Evolutionary conservation across 2,113 vertebrate species (phyloP), one percentile per base, ranked within the genome.

Genomic region (Theristicus caerulescens): DNA sequence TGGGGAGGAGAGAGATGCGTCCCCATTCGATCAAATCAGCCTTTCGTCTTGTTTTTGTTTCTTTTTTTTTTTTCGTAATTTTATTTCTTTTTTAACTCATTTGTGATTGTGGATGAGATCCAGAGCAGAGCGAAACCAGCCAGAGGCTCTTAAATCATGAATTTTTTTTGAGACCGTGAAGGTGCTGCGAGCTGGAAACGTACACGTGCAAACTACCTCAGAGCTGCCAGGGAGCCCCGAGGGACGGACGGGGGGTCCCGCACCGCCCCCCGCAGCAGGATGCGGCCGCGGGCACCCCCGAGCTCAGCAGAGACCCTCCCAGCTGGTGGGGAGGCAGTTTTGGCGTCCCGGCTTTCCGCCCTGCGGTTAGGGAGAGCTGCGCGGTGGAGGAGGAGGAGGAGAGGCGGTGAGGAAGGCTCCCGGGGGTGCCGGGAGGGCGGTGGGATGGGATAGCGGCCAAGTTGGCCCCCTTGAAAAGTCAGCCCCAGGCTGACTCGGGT

Each of bases 191-290:
- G 94, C 94, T 80, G 88, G 40, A 49, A 93, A 93, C 87, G 32
- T 71, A 88, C 94, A 72, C 10, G 58, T 91, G 90, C 93, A 77
- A 97, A 96, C 98, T 98, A 98, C 97, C 98, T 98, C 98, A 98
- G 81, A 90, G 94, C 93, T 91, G 76, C 57, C 90, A 69, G 42
- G 72, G 79, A 96, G 85, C 72, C 90, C 77, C 62, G 51, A 88
- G 57, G 61, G 51, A 17, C 9, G 38, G 86, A 16, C 1, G 2
- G 34, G 83, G 83, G 90, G 67, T 51, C 16, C 58, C 59, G 22
- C 16, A 2, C 10, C 18, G 6, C 11, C 40, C 34, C 38, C 69
- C 2, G 0, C 0, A 7, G 59, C 65, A 19, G 36, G n/a, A 62
- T 10, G 47, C 1, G 6, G 13, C 34, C 77, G 13, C 31, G 19